Base-by-base conservation (phyloP, 1,140 invertebrate species). In the Drosophila equinoxialis region DNA sequence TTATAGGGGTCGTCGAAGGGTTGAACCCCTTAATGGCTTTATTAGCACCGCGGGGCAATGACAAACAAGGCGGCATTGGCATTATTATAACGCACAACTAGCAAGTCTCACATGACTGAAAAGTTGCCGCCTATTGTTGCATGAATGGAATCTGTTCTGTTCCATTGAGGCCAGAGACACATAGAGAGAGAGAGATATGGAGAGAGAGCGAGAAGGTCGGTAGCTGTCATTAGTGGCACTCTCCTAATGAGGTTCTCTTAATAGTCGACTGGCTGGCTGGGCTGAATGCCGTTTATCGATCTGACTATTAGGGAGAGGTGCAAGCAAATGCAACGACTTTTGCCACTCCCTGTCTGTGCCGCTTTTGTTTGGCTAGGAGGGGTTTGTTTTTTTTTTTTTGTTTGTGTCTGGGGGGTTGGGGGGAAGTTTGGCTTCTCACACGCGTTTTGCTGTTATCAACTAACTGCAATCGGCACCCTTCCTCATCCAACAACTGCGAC, bases 11-110 rank as follows among this genome's bases (percentile, higher is more conserved):
- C 84, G 58, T 68, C 61, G 83, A 87, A 84, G 84, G 84, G 84
- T 87, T 89, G 42, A 74, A 63, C 61, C 70, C 71, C 71, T 87
- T 89, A 87, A 87, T 87, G 85, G 85, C 77, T 87, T 87, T 87
- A 87, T 89, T 81, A 75, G 84, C 85, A 85, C 77, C 77, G 48
- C 45, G 84, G 77, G 83, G 76, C 76, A 76, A 78, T 74, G 71
- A 54, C 79, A 77, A 89, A 89, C 70, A 72, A 74, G 69, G 30
- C 6, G 20, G 45, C 17, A 51, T 51, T 51, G 61, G 68, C 73
- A 77, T 84, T 89, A 84, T 84, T 83, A 79, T 77, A 78, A 82
- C 45, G 48, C 68, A 51, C 45, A 51, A 23, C 45, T 23, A 51
- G 8, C 45, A 23, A 23, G 45, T 51, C 45, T 75, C 74, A 62